Percentiles rank a stretch among this genome's conserved stretches.
Conservation (phyloP, 1,140 invertebrate genomes). For the Brachionus plicatilis region DNA sequence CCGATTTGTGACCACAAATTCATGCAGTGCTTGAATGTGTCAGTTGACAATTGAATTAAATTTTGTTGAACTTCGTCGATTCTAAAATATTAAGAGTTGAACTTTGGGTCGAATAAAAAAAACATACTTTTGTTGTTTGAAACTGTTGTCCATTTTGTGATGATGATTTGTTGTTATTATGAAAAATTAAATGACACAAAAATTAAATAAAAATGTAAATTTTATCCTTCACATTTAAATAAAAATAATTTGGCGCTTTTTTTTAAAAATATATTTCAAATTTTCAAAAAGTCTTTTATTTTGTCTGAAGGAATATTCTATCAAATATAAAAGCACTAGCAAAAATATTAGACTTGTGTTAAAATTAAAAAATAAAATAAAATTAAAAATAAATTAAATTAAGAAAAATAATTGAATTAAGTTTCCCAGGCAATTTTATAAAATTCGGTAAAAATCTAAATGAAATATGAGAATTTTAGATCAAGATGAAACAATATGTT, state of each 20-base stretch:
- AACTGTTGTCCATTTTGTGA: background rate
- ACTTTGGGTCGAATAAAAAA: background rate
- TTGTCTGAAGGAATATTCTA: background rate
- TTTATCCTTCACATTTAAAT: background rate
- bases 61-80: background rate
- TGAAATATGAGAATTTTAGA: too few species aligned
- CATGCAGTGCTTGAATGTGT: background rate
- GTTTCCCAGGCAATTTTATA: too few species aligned
- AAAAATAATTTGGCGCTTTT: background rate
- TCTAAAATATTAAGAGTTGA: background rate
- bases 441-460: too few species aligned
- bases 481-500: too few species aligned
- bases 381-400: too few species aligned
- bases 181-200: background rate
- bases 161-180: background rate
- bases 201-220: background rate
- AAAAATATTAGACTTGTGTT: too few species aligned
- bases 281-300: background rate
- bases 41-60: background rate
- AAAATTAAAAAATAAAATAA: too few species aligned
- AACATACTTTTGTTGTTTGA: background rate
- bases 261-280: background rate
- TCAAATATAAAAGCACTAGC: too few species aligned
- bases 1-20: conserved; percentile 2
- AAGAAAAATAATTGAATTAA: too few species aligned